Base-by-base conservation (phyloP, 23 tunicate species). In the Trididemnum miniatum region DNA sequence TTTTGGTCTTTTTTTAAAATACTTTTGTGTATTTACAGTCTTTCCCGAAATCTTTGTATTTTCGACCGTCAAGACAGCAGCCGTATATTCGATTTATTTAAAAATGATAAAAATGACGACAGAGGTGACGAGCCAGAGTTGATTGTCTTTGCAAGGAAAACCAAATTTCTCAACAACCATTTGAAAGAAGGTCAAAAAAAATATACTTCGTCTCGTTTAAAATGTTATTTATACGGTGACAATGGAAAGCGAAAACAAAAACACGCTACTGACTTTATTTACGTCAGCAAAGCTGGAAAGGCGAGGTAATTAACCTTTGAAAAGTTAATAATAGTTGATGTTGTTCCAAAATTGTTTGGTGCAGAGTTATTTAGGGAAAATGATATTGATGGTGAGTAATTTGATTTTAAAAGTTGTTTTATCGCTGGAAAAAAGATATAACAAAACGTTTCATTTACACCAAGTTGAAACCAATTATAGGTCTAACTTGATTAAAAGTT, bases 241-340 rank as follows among this genome's bases (percentile, higher is more conserved):
- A 67, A 67, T 67, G 75, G 75, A 31, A 67, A 67, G n/a, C 37
- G 75, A 32, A 73, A 73, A 34, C 59, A 73, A 39, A 73, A 73
- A 59, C 59, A 40, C 57, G 5, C 9, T 2, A 73, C 59, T 12
- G 79, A 73, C 9, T 38, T 9, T 39, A 40, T 73, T 26, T 73
- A 37, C 59, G 79, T 73, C 29, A 37, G 30, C 59, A 73, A 20
- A 39, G 32, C 37, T 4, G 79, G 79, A 73, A 73, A 73, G 38
- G 29, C 79, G 18, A 15, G 79, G 79, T 73, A 40, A 62, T 3
- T 44, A 7, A n/a, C n/a, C n/a, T n/a, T n/a, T n/a, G n/a, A n/a
- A n/a, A n/a, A n/a, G n/a, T n/a, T n/a, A n/a, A n/a, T n/a, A n/a
- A n/a, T n/a, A n/a, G n/a, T n/a, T n/a, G n/a, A n/a, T n/a, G n/a